Percentiles rank a stretch among this genome's conserved stretches.
These are phyloP conservation scores for Helleia helle DNA, from an alignment of 2,888 invertebrate species.

Conservation along the genomic window DNA sequence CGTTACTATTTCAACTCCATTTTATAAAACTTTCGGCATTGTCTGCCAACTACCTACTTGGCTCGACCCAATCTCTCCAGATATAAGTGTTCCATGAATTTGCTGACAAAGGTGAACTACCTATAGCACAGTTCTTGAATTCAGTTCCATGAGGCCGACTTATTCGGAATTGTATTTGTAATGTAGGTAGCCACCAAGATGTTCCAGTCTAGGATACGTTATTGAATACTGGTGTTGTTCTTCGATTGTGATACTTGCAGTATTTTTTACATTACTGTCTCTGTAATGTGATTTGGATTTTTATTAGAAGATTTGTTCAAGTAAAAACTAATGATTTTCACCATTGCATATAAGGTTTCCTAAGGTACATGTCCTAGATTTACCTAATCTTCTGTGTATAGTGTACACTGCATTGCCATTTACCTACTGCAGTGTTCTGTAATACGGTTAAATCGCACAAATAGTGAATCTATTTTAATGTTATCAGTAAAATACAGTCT, in stretches of 20 bases:
- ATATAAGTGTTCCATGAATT: constrained; percentile 7
- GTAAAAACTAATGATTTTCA: neutral
- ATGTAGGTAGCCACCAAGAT: neutral
- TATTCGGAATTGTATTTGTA: constrained; percentile 8
- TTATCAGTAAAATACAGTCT: too few relatives aligned
- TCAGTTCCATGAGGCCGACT: constrained; percentile 10
- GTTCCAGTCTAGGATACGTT: neutral
- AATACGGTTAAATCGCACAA: neutral
- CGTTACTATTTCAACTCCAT: constrained; percentile 4
- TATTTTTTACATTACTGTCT: too few relatives aligned
- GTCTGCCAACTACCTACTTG: constrained; percentile 10
- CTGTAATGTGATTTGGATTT: too few relatives aligned
- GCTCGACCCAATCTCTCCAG: constrained; percentile 8
- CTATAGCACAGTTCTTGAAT: constrained; percentile 8
- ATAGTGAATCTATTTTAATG: neutral
- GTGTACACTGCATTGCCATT: too few relatives aligned
- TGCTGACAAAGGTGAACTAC: constrained; percentile 10
- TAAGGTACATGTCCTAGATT: neutral
- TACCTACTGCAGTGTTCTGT: constrained; percentile 7
- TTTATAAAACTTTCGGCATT: constrained; percentile 7
- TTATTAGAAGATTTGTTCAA: too few relatives aligned
- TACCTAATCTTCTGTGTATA: constrained; percentile 23
- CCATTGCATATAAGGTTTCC: neutral
- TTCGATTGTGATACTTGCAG: too few relatives aligned
- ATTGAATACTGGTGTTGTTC: neutral